Evolutionary conservation across 2,797 vertebrate genomes (phyloP).

Genomic region (Xenentodon cancila): DNA sequence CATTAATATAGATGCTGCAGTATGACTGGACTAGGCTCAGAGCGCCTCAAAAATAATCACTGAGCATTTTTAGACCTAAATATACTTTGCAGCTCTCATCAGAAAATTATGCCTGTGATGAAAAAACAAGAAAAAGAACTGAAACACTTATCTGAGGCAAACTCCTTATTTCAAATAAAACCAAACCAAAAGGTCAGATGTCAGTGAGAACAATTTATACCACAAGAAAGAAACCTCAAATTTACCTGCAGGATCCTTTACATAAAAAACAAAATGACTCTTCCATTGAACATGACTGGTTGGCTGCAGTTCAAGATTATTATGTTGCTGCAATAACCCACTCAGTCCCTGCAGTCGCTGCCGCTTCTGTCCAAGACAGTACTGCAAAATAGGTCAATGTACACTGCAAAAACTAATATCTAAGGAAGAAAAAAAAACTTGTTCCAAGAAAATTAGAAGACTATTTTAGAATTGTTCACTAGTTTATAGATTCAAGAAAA

Average conservation of each 20-base stretch:
- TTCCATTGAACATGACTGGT: conserved; percentile 49
- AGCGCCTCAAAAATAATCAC: background rate
- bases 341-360: conserved; percentile 37
- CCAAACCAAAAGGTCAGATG: background rate
- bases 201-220: background rate
- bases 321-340: conserved; percentile 59
- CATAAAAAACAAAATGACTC: conserved; percentile 45
- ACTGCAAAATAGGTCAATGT: conserved; percentile 68
- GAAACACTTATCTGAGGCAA: background rate
- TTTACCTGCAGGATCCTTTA: conserved; percentile 23
- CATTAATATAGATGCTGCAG: conserved; percentile 35
- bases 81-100: background rate
- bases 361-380: conserved; percentile 36
- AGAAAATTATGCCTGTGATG: background rate
- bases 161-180: background rate
- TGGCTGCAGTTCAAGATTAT: conserved; percentile 58
- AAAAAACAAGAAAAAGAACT: too few species aligned
- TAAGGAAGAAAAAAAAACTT: too few species aligned
- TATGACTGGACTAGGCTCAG: conserved; percentile 16
- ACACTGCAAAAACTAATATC: too few species aligned
- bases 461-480: too few species aligned
- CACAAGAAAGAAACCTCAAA: conserved; percentile 15
- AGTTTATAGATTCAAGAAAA: too few species aligned
- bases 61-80: background rate
- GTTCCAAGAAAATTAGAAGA: too few species aligned